Conservation (phyloP, 1,140 invertebrate genomes). For the Drosophila sucinea region DNA sequence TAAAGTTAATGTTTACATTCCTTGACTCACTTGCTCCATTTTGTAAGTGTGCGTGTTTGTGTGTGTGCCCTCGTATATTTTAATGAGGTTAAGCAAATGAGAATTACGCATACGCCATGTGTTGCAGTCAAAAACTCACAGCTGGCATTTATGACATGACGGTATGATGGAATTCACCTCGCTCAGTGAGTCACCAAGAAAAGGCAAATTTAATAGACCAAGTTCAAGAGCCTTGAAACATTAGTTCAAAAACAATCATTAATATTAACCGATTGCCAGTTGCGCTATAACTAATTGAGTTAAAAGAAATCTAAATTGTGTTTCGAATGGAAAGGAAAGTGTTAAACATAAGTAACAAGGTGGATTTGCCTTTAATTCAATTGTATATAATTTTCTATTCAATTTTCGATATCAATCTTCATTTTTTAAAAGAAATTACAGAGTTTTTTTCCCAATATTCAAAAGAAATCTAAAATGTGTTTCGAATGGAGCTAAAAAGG, state of each 20-base stretch:
- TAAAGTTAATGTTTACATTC: conserved; percentile 19
- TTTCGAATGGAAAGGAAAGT: neutral
- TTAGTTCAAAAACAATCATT: conserved; percentile 1
- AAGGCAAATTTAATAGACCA: neutral
- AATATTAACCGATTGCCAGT: neutral
- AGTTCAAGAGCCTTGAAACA: neutral
- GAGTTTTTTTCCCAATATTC: too few species aligned
- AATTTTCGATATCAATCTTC: too few species aligned
- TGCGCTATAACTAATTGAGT: neutral
- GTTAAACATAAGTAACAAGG: too few species aligned
- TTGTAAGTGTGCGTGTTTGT: neutral
- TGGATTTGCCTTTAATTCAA: too few species aligned
- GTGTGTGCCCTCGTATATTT: neutral
- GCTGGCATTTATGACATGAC: conserved; percentile 6
- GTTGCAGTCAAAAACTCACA: conserved; percentile 8
- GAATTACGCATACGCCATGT: conserved; percentile 17
- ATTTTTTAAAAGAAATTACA: too few species aligned
- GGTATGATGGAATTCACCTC: neutral
- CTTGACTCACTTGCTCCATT: neutral
- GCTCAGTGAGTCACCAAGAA: neutral
- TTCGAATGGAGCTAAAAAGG: neutral
- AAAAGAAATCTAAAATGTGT: neutral
- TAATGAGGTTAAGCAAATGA: conserved; percentile 20
- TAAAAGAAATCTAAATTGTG: neutral
- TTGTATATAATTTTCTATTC: too few species aligned